Conservation (phyloP, 2,888 invertebrate genomes). For the Elegia similella region DNA sequence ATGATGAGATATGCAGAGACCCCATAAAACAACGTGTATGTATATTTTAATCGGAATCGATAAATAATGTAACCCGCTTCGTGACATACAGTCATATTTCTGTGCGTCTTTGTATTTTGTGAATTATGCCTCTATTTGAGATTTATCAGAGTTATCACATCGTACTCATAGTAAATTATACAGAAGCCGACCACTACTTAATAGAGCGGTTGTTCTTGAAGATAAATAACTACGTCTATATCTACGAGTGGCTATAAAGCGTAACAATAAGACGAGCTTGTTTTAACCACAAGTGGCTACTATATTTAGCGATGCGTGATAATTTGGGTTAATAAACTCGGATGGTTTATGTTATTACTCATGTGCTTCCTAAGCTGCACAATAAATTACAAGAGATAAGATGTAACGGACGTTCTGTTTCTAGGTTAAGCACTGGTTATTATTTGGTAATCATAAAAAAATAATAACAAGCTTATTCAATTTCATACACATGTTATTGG, state of each 20-base stretch:
- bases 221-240: slow-evolving; percentile 26
- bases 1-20: no score
- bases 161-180: slow-evolving; percentile 16
- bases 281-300: slow-evolving; percentile 52
- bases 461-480: not conserved
- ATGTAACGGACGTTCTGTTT: slow-evolving; percentile 6
- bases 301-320: slow-evolving; percentile 60
- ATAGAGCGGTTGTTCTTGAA: slow-evolving; percentile 24
- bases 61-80: no score
- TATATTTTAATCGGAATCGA: no score
- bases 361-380: slow-evolving; percentile 2
- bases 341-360: slow-evolving; percentile 13
- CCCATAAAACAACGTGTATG: no score
- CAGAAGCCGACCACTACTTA: slow-evolving; percentile 9
- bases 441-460: not conserved
- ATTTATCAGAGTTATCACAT: slow-evolving; percentile 16
- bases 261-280: slow-evolving; percentile 48
- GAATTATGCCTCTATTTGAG: slow-evolving; percentile 20
- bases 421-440: not conserved
- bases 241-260: slow-evolving; percentile 39
- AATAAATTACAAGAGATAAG: slow-evolving; percentile 10
- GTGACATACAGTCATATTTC: not conserved
- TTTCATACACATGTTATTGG: not conserved
- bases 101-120: not conserved
- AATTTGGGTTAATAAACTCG: slow-evolving; percentile 47